Conservation (phyloP, 1,140 invertebrate genomes). For the Ooceraea biroi region DNA sequence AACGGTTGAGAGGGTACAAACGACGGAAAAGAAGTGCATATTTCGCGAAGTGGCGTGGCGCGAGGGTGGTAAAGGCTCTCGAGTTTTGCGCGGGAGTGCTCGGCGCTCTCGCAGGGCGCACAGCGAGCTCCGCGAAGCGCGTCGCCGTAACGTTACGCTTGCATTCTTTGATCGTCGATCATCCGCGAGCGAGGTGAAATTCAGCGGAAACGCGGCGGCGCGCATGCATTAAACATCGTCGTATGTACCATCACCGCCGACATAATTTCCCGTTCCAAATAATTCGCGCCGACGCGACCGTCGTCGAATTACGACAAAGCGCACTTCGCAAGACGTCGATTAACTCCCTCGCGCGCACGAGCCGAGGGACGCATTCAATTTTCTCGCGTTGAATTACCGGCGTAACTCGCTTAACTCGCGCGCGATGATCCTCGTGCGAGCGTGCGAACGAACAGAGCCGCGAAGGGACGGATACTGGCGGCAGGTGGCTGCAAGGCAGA, state of each 20-base stretch:
- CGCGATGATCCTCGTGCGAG: slow-evolving; percentile 54
- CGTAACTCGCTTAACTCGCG: slow-evolving; percentile 71
- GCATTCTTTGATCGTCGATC: slow-evolving; percentile 44
- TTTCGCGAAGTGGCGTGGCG: slow-evolving; percentile 8
- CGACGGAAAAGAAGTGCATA: slow-evolving; percentile 11
- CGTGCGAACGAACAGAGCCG: background rate
- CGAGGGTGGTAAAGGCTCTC: too few relatives aligned
- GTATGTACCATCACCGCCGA: background rate
- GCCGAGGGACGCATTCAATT: slow-evolving; percentile 68
- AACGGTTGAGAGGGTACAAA: slow-evolving; percentile 29
- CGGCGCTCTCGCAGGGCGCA: too few relatives aligned
- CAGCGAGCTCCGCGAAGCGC: background rate
- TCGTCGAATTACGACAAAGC: slow-evolving; percentile 41
- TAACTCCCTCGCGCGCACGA: slow-evolving; percentile 51
- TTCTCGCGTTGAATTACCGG: slow-evolving; percentile 42
- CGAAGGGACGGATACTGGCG: slow-evolving; percentile 54
- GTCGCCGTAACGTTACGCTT: slow-evolving; percentile 27
- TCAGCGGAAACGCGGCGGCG: slow-evolving; percentile 11
- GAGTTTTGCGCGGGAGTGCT: too few relatives aligned
- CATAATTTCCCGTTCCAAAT: slow-evolving; percentile 39
- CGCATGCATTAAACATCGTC: background rate
- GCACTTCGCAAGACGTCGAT: slow-evolving; percentile 67
- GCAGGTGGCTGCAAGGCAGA: slow-evolving; percentile 62
- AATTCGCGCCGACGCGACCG: slow-evolving; percentile 24
- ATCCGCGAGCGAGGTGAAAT: slow-evolving; percentile 5